Base-by-base conservation (phyloP, 92 coral and sea anemone species). In the Zoanthus gigantus region DNA sequence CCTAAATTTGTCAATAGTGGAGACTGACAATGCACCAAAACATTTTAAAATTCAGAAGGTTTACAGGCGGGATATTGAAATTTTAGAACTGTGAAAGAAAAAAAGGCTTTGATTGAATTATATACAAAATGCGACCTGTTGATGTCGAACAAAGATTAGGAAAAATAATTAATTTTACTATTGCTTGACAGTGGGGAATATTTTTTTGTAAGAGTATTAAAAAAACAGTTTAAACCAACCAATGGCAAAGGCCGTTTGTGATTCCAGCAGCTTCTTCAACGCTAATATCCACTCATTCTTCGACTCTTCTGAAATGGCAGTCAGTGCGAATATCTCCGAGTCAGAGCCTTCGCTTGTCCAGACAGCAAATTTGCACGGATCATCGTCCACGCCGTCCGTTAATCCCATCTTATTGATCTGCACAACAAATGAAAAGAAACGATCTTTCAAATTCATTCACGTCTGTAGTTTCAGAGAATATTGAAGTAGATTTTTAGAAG, bases 371-470 rank as follows among this genome's bases (percentile, higher is more conserved):
- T 96, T 92, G 31, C 96, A 90, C 5, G 96, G 96, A 75, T 97
- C 99, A 54, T 94, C 98, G 29, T 92, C 98, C 1, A 95, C 98
- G n/a, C 96, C 95, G 65, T 97, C 99, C 77, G 96, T 95, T 16
- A 95, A 89, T 0, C 93, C 96, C 99, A 97, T 95, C 71, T 92
- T 96, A 79, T 97, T 97, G 4, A 95, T 96, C 99, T 97, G 83
- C 16, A 90, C 18, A 74, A 83, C 71, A 47, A 76, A 30, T 2
- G 7, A 34, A 0, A 6, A 17, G 23, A 5, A 23, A 17, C 23
- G 15, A 15, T 60, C 18, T 17, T 15, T 60, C 18, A 15, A 60
- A 13, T 0, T 60, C 7, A 15, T 13, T 17, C 23, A 5, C 18
- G 6, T 5, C 66, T 11, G 15, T 3, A 14, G 7, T 17, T 60